Conservation (phyloP, 92 coral and sea anemone genomes). For the Bergia sp. region DNA sequence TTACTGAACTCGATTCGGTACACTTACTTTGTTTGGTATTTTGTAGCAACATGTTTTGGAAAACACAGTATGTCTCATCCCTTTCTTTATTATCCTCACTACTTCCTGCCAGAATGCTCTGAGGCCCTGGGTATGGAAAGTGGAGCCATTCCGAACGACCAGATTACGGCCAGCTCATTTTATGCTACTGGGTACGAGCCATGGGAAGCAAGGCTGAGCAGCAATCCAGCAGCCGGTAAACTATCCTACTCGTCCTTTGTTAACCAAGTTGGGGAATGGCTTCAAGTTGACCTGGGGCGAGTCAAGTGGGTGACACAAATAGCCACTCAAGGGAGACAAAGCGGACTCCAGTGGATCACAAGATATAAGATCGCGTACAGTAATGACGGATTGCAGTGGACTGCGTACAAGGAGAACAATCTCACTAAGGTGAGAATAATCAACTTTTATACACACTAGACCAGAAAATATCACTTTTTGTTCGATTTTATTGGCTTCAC, state of each 20-base stretch:
- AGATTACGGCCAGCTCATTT: conserved; percentile 1
- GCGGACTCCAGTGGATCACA: not conserved
- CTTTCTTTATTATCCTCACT: no score
- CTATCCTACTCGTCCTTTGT: not conserved
- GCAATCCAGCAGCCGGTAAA: not conserved
- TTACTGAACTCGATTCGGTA: no score
- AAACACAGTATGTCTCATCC: no score
- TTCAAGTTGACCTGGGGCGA: not conserved
- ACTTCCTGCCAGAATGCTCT: not conserved
- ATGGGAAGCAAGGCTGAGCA: not conserved
- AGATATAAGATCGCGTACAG: not conserved
- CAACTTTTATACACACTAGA: not conserved
- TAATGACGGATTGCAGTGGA: not conserved
- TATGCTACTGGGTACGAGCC: not conserved
- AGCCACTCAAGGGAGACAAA: not conserved
- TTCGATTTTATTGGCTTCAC: not conserved
- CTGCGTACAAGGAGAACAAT: not conserved
- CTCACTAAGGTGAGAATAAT: not conserved
- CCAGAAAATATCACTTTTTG: not conserved
- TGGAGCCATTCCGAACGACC: not conserved
- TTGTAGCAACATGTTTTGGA: no score
- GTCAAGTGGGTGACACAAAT: not conserved
- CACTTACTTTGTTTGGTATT: no score
- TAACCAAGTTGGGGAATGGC: not conserved
- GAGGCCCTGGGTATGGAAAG: not conserved